These are phyloP conservation scores for Tadarida brasiliensis DNA, from an alignment of 2,797 vertebrate species.

Conservation along the genomic window DNA sequence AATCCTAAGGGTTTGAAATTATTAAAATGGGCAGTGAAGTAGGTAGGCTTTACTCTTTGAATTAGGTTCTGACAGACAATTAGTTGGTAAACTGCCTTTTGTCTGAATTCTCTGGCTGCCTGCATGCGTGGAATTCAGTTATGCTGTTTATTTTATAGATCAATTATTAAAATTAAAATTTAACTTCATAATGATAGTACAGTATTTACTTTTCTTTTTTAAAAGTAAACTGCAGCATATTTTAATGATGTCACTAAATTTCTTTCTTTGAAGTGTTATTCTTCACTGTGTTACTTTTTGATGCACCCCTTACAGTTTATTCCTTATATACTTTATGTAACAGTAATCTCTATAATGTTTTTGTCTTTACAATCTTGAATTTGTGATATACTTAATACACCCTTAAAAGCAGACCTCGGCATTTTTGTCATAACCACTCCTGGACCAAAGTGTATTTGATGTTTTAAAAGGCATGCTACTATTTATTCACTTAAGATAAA, in stretches of 20 bases:
- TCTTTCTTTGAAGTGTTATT: conserved; percentile 19
- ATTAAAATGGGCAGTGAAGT: background rate
- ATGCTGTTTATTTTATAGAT: conserved; percentile 40
- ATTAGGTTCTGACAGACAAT: background rate
- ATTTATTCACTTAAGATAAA: conserved; percentile 53
- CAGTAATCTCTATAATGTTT: conserved; percentile 38
- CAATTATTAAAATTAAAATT: conserved; percentile 60
- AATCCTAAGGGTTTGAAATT: conserved; percentile 32
- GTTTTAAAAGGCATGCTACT: conserved; percentile 15
- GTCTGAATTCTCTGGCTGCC: background rate
- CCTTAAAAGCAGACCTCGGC: background rate
- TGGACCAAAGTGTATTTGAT: background rate
- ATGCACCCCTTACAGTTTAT: background rate
- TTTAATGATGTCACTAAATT: conserved; percentile 49
- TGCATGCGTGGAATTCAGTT: background rate
- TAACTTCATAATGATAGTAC: background rate
- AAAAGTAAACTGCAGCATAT: conserved; percentile 44
- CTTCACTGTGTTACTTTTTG: conserved; percentile 17
- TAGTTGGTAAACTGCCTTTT: background rate
- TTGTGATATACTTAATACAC: background rate
- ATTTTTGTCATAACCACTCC: conserved; percentile 33
- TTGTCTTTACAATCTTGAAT: conserved; percentile 9
- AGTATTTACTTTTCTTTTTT: conserved; percentile 37
- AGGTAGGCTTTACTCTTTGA: background rate
- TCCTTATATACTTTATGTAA: conserved; percentile 2